Base-by-base conservation (phyloP, 2,797 vertebrate species). In the Characodon lateralis region DNA sequence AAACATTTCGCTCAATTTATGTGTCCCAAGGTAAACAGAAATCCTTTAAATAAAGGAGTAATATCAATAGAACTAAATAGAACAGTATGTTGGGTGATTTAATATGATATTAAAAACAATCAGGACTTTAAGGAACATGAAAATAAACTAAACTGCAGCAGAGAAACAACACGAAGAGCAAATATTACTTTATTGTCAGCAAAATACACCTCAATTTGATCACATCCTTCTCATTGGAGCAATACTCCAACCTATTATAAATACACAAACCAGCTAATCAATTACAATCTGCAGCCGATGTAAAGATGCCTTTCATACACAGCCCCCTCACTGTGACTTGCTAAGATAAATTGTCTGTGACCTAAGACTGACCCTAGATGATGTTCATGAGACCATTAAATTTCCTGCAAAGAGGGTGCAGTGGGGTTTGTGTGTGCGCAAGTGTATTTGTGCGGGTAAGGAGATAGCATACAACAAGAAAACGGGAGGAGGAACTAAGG, bases 381-480 rank as follows among this genome's bases (percentile, higher is more conserved):
- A 95, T 95, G 95, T 95, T 95, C 95, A 95, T 91, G 93, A 94
- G 93, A 94, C 92, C 93, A 93, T 92, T 94, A 95, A 93, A 95
- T 94, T 91, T 90, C 88, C 90, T 92, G 87, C 90, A 94, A 93
- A 89, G 87, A 86, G 90, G 83, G 84, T 87, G 85, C 79, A 87
- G 89, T 80, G 81, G 74, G 83, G 55, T 70, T 26, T 83, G 69
- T 89, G 79, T 84, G 84, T 72, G 71, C 83, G 84, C 87, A 78
- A 50, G 22, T 46, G 63, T 82, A 80, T 24, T 20, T 74, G 31
- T 78, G 66, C 80, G 12, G 35, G 55, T 68, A 77, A 56, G 65
- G 71, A 79, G 72, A 74, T 6, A 80, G 70, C 73, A 83, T 50
- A 69, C 39, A 81, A 83, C 78, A 39, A 79, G 74, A 69, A 80